These are phyloP conservation scores for Cariama cristata DNA, from an alignment of 2,113 vertebrate genomes.

Conservation along the genomic window DNA sequence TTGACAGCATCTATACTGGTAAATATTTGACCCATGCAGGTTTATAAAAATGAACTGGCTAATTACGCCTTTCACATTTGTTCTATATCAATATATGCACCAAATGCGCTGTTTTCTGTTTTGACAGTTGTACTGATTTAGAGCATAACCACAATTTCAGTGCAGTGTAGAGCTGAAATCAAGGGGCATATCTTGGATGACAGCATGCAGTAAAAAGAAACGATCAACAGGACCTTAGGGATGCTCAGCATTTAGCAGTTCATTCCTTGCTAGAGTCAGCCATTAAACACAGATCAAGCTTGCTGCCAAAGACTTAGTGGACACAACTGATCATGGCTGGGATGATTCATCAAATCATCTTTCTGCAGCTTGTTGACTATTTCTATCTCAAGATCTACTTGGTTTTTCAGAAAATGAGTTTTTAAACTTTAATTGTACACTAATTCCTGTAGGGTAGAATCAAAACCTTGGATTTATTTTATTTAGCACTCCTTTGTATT, in stretches of 20 bases:
- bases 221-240: not conserved
- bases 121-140: not conserved
- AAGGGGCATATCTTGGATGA: not conserved
- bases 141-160: not conserved
- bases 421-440: not conserved
- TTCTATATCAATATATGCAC: not conserved
- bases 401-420: not conserved
- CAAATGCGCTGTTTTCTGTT: not conserved
- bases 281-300: not conserved
- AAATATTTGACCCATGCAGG: not conserved
- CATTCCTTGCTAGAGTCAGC: not conserved
- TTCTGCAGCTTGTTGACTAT: not conserved
- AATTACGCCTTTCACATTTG: not conserved
- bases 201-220: not conserved
- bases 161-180: not conserved
- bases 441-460: not conserved
- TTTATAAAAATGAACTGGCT: not conserved
- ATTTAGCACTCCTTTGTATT: not conserved
- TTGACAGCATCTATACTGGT: not conserved
- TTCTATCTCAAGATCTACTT: not conserved
- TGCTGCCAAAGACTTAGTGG: not conserved
- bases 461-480: not conserved
- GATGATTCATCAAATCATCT: not conserved
- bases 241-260: not conserved
- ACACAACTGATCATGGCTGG: not conserved